Percentiles rank a stretch among this genome's conserved stretches.
Conservation (phyloP, 2,113 vertebrate genomes). For the Chaenogobius annularis region DNA sequence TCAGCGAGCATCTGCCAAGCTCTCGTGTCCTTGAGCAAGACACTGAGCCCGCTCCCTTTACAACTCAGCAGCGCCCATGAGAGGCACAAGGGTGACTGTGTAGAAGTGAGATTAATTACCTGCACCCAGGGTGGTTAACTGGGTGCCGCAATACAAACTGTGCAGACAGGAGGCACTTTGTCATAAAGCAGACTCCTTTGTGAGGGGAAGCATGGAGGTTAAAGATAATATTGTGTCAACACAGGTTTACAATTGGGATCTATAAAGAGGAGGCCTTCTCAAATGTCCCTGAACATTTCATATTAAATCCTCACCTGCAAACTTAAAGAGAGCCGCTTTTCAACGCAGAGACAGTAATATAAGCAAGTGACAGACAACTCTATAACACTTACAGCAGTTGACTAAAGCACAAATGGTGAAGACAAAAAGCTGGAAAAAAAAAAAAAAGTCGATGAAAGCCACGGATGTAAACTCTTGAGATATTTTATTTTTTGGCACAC, state of each 20-base stretch:
- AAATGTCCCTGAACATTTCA: constrained; percentile 14
- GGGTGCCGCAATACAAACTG: constrained; percentile 31
- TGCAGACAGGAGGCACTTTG: constrained; percentile 9
- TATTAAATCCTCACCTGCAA: constrained; percentile 7
- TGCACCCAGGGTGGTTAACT: constrained; percentile 46
- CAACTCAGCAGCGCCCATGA: constrained; percentile 24
- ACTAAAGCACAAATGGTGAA: background rate
- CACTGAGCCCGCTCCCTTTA: constrained; percentile 13
- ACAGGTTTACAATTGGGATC: constrained; percentile 17
- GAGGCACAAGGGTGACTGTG: constrained; percentile 25
- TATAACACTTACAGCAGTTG: constrained; percentile 3
- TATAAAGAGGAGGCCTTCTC: constrained; percentile 12
- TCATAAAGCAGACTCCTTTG: constrained; percentile 14
- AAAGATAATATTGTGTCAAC: constrained; percentile 27
- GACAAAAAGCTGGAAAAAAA: background rate
- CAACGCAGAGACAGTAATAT: constrained; percentile 18
- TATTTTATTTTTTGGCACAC: no score
- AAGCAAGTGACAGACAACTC: constrained; percentile 16
- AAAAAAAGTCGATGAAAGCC: background rate
- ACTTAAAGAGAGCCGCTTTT: constrained; percentile 18
- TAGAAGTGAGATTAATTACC: constrained; percentile 53
- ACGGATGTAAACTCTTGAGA: background rate
- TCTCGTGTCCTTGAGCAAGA: constrained; percentile 52
- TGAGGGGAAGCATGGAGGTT: constrained; percentile 11
- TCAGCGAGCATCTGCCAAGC: constrained; percentile 29